These are phyloP conservation scores for Sebastes kiyomatsui DNA, from an alignment of 2,797 vertebrate species.

Conservation along the genomic window DNA sequence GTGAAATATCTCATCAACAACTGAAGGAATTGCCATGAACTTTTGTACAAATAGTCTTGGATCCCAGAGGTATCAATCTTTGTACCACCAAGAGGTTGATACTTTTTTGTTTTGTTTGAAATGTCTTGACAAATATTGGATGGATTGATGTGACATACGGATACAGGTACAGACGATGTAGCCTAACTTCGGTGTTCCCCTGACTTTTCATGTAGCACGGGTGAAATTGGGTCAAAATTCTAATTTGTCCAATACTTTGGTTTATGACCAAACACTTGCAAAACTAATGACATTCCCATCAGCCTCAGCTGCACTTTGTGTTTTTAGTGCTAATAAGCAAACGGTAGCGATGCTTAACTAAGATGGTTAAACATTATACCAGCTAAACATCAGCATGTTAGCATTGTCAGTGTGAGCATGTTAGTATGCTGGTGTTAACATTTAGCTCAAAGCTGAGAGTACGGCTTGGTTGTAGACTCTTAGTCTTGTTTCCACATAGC, in stretches of 20 bases:
- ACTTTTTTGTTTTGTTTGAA: background rate
- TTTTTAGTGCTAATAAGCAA: background rate
- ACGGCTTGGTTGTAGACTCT: fast-evolving
- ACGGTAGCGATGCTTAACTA: background rate
- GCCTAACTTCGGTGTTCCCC: too few relatives aligned
- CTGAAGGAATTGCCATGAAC: background rate
- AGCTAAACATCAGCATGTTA: background rate
- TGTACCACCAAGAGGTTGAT: background rate
- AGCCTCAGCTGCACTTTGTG: background rate
- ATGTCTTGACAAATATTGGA: background rate
- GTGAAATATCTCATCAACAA: background rate
- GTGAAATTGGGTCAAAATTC: background rate
- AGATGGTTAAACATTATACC: background rate
- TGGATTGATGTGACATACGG: background rate
- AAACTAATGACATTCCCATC: background rate
- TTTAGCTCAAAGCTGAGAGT: background rate
- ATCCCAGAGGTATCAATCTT: background rate
- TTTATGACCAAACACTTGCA: background rate
- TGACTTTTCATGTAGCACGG: background rate
- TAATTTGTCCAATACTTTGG: background rate
- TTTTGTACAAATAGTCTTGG: background rate
- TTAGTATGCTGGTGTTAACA: background rate
- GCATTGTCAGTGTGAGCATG: background rate
- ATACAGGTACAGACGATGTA: background rate
- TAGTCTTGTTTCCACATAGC: too few relatives aligned